Evolutionary conservation across 2,888 invertebrate species (phyloP), one percentile per base, ranked within the genome.

Genomic region (Tipula unca): DNA sequence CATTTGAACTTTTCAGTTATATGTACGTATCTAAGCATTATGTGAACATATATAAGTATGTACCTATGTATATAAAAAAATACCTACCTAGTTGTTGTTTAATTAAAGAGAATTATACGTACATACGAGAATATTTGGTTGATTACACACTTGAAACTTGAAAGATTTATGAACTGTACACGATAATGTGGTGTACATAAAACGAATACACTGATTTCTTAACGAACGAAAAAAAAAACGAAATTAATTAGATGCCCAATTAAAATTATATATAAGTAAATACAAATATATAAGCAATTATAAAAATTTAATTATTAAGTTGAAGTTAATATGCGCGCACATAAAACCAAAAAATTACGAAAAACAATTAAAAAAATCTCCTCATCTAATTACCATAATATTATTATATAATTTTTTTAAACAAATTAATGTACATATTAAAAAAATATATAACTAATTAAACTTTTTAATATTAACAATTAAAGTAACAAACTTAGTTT

Each of bases 371-470:
- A 54, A 54, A 35, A 54, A 54, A 54, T 54, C 17, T 54, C 8
- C 48, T 54, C 17, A 54, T 54, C 48, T 54, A 54, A 54, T 54
- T 54, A 54, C 48, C 17, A 17, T 17, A 54, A 54, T 54, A 54
- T 13, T 39, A 13, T 39, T 10, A 6, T 13, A 17, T 17, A 54
- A 54, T 54, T 17, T 48, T 48, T 17, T 54, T 17, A 17, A n/a
- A 54, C 48, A 54, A 69, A 69, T 69, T 69, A 69, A 69, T 69
- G 69, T 69, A n/a, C n/a, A n/a, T n/a, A 69, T 69, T 69, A 69
- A 25, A 25, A 25, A 25, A 17, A 48, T 48, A 17, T 17, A 17
- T 1, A 48, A 48, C 48, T 48, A 48, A 48, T 48, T 48, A 20
- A 48, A 17, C 48, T 48, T 48, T 48, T 48, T 48, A 6, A 48